These are phyloP conservation scores for Aphelenchoides avenae DNA, from an alignment of 1,140 invertebrate genomes.

Conservation along the genomic window DNA sequence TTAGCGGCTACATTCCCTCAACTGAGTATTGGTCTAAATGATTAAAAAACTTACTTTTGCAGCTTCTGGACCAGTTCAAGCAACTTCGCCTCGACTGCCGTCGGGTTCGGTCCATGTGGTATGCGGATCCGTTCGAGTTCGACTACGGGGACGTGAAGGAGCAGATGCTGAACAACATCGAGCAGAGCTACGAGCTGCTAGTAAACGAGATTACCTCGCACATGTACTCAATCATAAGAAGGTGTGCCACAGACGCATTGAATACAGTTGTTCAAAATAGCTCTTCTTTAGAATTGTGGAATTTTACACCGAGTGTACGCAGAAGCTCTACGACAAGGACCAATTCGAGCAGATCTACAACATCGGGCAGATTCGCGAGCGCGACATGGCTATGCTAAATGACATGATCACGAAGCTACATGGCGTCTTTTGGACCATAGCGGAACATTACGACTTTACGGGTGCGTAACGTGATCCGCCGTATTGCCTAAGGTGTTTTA, in stretches of 20 bases:
- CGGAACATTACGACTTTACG: slow-evolving; percentile 27
- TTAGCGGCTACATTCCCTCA: too few relatives aligned
- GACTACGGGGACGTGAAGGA: slow-evolving; percentile 28
- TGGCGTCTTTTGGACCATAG: slow-evolving; percentile 20
- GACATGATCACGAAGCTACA: slow-evolving; percentile 28
- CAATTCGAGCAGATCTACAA: slow-evolving; percentile 38
- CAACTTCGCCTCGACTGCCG: not conserved
- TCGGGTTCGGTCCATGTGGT: slow-evolving; percentile 25
- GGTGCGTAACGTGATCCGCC: slow-evolving; percentile 3
- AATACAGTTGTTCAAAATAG: slow-evolving; percentile 11
- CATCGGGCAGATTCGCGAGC: slow-evolving; percentile 21
- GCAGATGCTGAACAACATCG: slow-evolving; percentile 16
- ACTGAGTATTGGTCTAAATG: too few relatives aligned
- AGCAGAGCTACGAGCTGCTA: slow-evolving; percentile 4
- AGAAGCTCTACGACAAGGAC: slow-evolving; percentile 34
- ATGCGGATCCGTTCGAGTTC: slow-evolving; percentile 23
- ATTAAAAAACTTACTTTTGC: too few relatives aligned
- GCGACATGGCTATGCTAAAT: slow-evolving; percentile 24
- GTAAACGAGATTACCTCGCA: slow-evolving; percentile 9
- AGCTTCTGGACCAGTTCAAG: not conserved
- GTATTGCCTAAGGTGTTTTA: slow-evolving; percentile 12
- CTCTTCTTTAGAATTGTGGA: slow-evolving; percentile 31
- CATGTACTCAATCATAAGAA: slow-evolving; percentile 10
- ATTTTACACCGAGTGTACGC: slow-evolving; percentile 25
- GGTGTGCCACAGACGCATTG: not conserved